These are phyloP conservation scores for Calameuta idolon DNA, from an alignment of 2,888 invertebrate genomes.

Conservation along the genomic window DNA sequence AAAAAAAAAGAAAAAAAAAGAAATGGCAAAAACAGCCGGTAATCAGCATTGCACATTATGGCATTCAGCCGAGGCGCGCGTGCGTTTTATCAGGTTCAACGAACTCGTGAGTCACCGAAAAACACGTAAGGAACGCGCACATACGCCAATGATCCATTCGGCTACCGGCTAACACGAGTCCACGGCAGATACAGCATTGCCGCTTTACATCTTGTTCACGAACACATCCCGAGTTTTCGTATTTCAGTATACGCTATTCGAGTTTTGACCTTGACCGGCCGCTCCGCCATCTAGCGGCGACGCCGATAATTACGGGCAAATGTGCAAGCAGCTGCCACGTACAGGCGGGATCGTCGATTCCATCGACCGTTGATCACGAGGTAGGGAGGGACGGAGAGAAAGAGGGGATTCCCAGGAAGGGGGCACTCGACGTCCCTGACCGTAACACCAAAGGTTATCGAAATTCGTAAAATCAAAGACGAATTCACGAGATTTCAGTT, in stretches of 20 bases:
- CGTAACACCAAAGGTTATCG: not conserved
- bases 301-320: not conserved
- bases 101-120: conserved; percentile 36
- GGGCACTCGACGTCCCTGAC: not conserved
- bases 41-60: conserved; percentile 12
- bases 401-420: not conserved
- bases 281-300: not conserved
- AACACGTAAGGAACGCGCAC: not conserved
- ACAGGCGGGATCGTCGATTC: not conserved
- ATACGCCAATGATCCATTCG: not conserved
- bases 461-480: not conserved
- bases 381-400: not conserved
- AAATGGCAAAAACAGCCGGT: not conserved
- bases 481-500: not conserved
- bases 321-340: not conserved
- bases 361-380: not conserved
- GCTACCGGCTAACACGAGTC: conserved; percentile 18
- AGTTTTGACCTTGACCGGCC: not conserved
- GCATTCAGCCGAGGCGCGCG: conserved; percentile 17
- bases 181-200: not conserved
- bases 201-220: not conserved
- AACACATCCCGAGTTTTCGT: not conserved
- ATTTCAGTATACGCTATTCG: not conserved
- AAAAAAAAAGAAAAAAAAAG: too few relatives aligned
- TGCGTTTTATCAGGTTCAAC: conserved; percentile 33